Base-by-base conservation (phyloP, 1,140 invertebrate species). In the Calycopis cecrops region DNA sequence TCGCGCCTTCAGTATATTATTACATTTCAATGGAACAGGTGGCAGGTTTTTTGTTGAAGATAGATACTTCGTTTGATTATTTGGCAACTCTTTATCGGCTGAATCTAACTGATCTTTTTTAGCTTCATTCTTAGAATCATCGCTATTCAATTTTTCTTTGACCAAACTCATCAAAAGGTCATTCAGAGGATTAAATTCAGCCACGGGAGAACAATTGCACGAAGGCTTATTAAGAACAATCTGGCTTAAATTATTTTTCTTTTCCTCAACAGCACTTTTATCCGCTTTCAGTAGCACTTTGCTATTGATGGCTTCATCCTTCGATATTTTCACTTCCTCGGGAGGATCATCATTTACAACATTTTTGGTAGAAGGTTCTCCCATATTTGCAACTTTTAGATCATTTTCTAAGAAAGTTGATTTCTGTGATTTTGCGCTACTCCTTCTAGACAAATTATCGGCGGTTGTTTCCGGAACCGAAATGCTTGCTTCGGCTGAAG, bases 1-100 rank as follows among this genome's bases (percentile, higher is more conserved):
- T 55, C 89, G 90, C 88, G 94, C 96, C 90, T 98, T 98, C 34
- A 97, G 86, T 76, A 98, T 98, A 88, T 98, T 98, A 89, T 98
- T 98, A 85, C 96, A 98, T 87, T 98, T 98, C 47, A 98, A 91
- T 69, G 97, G 94, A 58, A 96, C 95, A 1, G 94, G 93, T 35
- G 95, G 95, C 35, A 97, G 89, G 9, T 92, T 92, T 65, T 91
- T 91, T 21, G 90, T 90, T 16, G 89, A 90, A 14, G 87, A 88
- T 34, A 89, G 79, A 64, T 89, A 81, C 73, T 91, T 92, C 40
- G 89, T 89, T 73, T 92, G 91, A 77, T 93, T 93, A 72, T 93
- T 93, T 14, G 92, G 92, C 57, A 92, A 87, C 75, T 92, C 91
- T 62, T 88, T 79, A 60, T 89, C 79, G 68, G 78, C 71, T 40